Evolutionary conservation across 2,888 invertebrate species (phyloP).

Genomic region (Epinotia nisella): DNA sequence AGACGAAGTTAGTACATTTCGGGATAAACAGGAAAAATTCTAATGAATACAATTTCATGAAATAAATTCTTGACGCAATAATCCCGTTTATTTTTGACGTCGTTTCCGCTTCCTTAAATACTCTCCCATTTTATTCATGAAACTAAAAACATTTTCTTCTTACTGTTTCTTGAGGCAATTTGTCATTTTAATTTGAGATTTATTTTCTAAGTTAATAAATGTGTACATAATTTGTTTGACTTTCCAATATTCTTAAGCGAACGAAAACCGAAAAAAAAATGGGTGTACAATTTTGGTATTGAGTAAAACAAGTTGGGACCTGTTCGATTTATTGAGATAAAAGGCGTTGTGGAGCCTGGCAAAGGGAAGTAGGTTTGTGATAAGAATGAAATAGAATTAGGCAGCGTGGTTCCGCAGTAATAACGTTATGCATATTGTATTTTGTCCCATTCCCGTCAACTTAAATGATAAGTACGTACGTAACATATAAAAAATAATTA

Average conservation of each 20-base stretch:
- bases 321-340: slow-evolving; percentile 37
- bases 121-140: not conserved
- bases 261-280: not conserved
- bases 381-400: not conserved
- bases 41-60: not conserved
- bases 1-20: too few species aligned
- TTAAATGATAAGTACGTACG: too few species aligned
- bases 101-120: not conserved
- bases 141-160: not conserved
- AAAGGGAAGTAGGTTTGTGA: slow-evolving; percentile 10
- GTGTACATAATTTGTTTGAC: slow-evolving; percentile 1
- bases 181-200: not conserved
- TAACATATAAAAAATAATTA: too few species aligned
- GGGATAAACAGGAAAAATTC: too few species aligned
- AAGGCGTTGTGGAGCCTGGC: slow-evolving; percentile 16
- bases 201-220: slow-evolving; percentile 5
- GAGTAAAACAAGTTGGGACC: slow-evolving; percentile 30
- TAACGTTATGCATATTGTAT: too few species aligned
- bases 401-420: slow-evolving; percentile 17
- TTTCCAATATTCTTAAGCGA: not conserved
- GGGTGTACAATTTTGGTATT: slow-evolving; percentile 14
- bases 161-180: not conserved
- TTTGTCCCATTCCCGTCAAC: too few species aligned
- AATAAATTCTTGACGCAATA: not conserved
- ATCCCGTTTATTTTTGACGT: not conserved